Conservation (phyloP, 1,140 invertebrate species). For the Hirudo medicinalis region DNA sequence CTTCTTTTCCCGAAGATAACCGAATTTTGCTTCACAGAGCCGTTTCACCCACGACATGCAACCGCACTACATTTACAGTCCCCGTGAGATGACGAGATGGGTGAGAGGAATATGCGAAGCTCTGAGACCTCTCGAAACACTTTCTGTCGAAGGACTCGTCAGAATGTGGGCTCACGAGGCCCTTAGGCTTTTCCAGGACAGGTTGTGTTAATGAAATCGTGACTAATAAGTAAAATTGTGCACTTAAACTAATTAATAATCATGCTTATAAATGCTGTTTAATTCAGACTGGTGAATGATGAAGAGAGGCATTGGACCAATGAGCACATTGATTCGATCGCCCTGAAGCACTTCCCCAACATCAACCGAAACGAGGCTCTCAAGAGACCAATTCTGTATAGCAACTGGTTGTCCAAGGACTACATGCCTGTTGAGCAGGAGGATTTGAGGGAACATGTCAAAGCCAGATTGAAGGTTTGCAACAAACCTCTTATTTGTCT, state of each 20-base stretch:
- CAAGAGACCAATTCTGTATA: conserved; percentile 81
- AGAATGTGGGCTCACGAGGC: conserved; percentile 97
- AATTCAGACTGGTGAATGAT: conserved; percentile 70
- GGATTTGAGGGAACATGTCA: conserved; percentile 86
- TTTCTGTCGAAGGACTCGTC: conserved; percentile 83
- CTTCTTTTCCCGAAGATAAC: background rate
- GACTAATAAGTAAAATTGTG: background rate
- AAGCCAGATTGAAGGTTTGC: conserved; percentile 74
- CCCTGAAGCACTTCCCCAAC: conserved; percentile 83
- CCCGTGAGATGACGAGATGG: conserved; percentile 99
- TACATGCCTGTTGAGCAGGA: conserved; percentile 91
- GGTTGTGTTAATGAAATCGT: conserved; percentile 29
- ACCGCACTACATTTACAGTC: conserved; percentile 98
- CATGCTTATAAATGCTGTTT: conserved; percentile 6
- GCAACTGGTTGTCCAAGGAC: conserved; percentile 97
- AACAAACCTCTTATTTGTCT: background rate
- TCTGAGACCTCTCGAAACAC: conserved; percentile 73
- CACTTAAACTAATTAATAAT: no score
- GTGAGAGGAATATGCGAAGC: conserved; percentile 97
- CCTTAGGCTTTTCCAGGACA: conserved; percentile 82
- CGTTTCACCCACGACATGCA: conserved; percentile 99
- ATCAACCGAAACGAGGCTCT: conserved; percentile 75
- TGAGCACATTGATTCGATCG: conserved; percentile 87
- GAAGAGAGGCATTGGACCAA: conserved; percentile 92
- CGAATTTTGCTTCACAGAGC: conserved; percentile 46